Percentiles rank a stretch among this genome's conserved stretches.
These are phyloP conservation scores for Lontra canadensis DNA, from an alignment of 2,113 vertebrate genomes.

Conservation along the genomic window DNA sequence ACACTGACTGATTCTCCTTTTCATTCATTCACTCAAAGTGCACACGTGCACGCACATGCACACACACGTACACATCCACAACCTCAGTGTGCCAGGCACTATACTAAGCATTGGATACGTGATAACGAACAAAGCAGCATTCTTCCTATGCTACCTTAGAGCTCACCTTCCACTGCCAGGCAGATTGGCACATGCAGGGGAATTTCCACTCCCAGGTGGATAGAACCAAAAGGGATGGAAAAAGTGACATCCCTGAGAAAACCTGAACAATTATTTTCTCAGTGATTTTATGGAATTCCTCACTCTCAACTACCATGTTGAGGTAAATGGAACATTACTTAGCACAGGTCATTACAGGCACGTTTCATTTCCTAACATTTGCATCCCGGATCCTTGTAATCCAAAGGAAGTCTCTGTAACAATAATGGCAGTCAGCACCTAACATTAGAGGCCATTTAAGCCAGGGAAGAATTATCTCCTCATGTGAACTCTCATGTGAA, in stretches of 20 bases:
- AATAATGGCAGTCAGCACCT: background rate
- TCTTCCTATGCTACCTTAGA: background rate
- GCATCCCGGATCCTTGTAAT: background rate
- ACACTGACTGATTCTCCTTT: background rate
- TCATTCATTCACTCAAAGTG: background rate
- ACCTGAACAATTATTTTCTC: background rate
- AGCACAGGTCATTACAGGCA: background rate
- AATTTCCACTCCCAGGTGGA: background rate
- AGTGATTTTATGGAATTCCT: background rate
- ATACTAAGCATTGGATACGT: background rate
- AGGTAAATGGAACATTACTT: background rate
- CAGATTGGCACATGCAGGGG: background rate
- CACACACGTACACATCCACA: background rate
- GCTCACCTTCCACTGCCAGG: background rate
- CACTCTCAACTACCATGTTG: background rate
- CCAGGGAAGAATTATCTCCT: background rate
- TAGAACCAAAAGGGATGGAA: background rate
- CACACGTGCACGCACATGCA: background rate
- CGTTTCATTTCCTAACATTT: background rate
- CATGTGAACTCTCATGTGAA: background rate
- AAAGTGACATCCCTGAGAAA: background rate
- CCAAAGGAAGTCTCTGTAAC: conserved; percentile 18
- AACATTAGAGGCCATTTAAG: conserved; percentile 3
- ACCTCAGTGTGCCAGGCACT: background rate
- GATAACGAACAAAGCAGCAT: background rate